Conservation (phyloP, 1,140 invertebrate species). For the Drosophila prosaltans region DNA sequence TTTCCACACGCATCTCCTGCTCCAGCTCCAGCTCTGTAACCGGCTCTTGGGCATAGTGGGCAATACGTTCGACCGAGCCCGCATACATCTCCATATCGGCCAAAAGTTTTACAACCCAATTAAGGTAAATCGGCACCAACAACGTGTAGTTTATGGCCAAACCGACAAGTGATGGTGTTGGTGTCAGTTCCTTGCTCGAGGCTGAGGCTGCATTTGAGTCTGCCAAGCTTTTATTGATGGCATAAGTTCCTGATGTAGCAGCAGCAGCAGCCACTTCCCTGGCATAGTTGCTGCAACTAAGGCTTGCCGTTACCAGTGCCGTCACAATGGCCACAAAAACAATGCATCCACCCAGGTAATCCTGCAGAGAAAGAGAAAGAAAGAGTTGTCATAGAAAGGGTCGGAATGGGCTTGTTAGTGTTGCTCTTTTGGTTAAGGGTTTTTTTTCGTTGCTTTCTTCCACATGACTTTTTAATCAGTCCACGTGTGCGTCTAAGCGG, state of each 20-base stretch:
- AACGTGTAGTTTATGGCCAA: conserved; percentile 92
- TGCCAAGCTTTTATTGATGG: conserved; percentile 62
- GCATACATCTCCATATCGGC: conserved; percentile 92
- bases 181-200: conserved; percentile 65
- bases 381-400: neutral
- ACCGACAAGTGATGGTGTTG: conserved; percentile 87
- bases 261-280: conserved; percentile 18
- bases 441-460: conserved; percentile 12
- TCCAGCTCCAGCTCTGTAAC: conserved; percentile 11
- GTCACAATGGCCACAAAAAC: conserved; percentile 89
- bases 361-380: conserved; percentile 84
- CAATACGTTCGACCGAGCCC: conserved; percentile 89
- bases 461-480: conserved; percentile 61
- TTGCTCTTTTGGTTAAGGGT: conserved; percentile 42
- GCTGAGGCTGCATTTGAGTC: conserved; percentile 8
- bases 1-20: conserved; percentile 35
- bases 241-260: conserved; percentile 56
- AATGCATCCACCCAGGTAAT: conserved; percentile 90
- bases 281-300: conserved; percentile 72
- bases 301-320: conserved; percentile 85
- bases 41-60: conserved; percentile 84
- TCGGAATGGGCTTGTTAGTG: conserved; percentile 43
- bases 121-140: conserved; percentile 91
- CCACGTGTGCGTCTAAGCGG: conserved; percentile 37
- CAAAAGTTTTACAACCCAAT: conserved; percentile 91